Base-by-base conservation (phyloP, 2,113 vertebrate genomes). In the Agelaius phoeniceus region DNA sequence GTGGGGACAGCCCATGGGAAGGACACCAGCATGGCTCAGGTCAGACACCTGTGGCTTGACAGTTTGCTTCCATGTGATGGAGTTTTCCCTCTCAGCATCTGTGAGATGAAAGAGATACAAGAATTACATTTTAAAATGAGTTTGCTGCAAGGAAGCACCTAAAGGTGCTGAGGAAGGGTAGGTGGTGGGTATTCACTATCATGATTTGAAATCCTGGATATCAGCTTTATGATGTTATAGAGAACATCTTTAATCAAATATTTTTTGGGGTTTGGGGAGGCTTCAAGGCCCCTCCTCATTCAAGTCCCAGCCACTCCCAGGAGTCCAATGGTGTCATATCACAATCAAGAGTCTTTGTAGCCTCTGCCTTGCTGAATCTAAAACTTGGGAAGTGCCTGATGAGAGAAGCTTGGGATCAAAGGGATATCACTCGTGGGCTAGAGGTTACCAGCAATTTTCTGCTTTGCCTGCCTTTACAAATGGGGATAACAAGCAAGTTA, bases 371-470 rank as follows among this genome's bases (percentile, higher is more conserved):
- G n/a, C 22, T 81, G 30, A 11, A 15, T 84, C 54, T 35, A 33
- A 55, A 87, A 71, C 35, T 28, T 63, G 28, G 43, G 10, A 75
- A 35, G 33, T 41, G 61, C 21, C 27, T 48, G 18, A 51, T 31
- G 39, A 87, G 9, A 2, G 0, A 77, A 83, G n/a, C 23, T 35
- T 13, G 28, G 48, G 28, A 65, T 68, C 49, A 28, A 15, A 72
- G 66, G 31, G 8, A 4, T 77, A 9, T 18, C 2, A 1, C 26
- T 84, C 1, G 0, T 0, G 1, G 30, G 39, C 46, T 77, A 4
- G 18, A 39, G 66, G 17, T 68, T 92, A n/a, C 39, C 71, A 65
- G 28, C 51, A 77, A 6, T 37, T 41, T 41, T 2, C 28, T 66
- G 35, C 39, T 63, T 62, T 48, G 39, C 77, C 35, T 51, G 48